Evolutionary conservation across 2,888 invertebrate genomes (phyloP).

Genomic region (Melinopterus prodromus): DNA sequence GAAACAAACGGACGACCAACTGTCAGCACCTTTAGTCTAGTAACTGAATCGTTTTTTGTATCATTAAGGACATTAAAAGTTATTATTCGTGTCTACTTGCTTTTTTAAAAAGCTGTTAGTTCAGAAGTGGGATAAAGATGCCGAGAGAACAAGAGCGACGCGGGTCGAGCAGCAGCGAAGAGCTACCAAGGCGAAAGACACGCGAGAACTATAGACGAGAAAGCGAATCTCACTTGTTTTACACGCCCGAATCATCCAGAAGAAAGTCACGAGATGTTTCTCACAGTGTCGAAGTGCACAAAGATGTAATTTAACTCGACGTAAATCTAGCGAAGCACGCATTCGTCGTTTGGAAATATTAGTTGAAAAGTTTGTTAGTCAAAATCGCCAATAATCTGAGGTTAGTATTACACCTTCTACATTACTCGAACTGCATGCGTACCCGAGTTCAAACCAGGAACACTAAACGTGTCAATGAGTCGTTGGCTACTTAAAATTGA

Average conservation of each 20-base stretch:
- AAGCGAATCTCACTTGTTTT: not conserved
- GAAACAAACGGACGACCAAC: too few species aligned
- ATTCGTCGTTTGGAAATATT: not conserved
- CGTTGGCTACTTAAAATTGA: conserved; percentile 44
- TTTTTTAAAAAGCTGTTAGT: not conserved
- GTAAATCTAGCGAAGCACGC: not conserved
- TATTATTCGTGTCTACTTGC: not conserved
- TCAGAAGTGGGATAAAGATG: not conserved
- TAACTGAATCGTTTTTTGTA: too few species aligned
- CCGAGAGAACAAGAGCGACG: not conserved
- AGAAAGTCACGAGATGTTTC: not conserved
- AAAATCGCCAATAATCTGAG: too few species aligned
- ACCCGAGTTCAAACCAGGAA: not conserved
- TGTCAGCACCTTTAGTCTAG: too few species aligned
- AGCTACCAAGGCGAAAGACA: not conserved
- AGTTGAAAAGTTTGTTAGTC: not conserved
- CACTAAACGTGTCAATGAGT: conserved; percentile 33
- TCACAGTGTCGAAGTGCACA: not conserved
- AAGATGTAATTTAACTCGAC: too few species aligned
- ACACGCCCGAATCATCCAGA: not conserved
- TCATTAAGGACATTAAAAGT: too few species aligned
- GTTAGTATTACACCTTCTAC: too few species aligned
- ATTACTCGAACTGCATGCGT: too few species aligned
- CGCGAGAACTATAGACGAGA: not conserved
- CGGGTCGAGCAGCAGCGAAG: not conserved